Evolutionary conservation across 2,113 vertebrate species (phyloP), one percentile per base, ranked within the genome.

Genomic region (Suricata suricatta): DNA sequence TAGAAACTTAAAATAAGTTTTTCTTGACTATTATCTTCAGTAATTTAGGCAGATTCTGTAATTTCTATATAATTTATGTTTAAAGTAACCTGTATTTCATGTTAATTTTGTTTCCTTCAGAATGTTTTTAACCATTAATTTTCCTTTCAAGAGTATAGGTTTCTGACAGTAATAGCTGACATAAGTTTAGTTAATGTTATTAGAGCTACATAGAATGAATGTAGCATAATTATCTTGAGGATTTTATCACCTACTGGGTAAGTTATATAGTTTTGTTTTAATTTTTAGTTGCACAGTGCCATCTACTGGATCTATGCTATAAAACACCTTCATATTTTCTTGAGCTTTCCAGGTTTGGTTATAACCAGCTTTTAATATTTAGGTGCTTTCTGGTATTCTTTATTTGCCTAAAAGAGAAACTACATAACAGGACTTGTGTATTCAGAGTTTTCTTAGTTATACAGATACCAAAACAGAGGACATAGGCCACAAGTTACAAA

Each of bases 221-320:
- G 0, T 9, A 21, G 21, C 77, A 5, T 29, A 8, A 44, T 60
- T 57, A 21, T 25, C 64, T 52, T n/a, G 27, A 15, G 1, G 21
- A 3, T 83, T 80, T 33, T 57, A 21, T 82, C 66, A 54, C 21
- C 16, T 63, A 11, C 31, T 25, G 23, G 33, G 66, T 44, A 47
- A 15, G 57, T 29, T 1, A 0, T 1, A 5, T 8, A 31, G n/a
- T n/a, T 83, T 47, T 35, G 35, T 60, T 93, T 93, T 69, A 9
- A 83, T 86, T 95, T 88, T 82, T 83, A n/a, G 82, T 74, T 77
- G 2, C 19, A 38, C 86, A 93, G 60, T 84, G 97, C 97, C 98
- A 96, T 64, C 98, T 97, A 44, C 76, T 83, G 97, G 97, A 71
- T 10, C 0, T 12, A 0, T 52, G 7, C 10, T 94, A 11, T 84